These are phyloP conservation scores for Lepus europaeus DNA, from an alignment of 2,113 vertebrate genomes.

Conservation along the genomic window DNA sequence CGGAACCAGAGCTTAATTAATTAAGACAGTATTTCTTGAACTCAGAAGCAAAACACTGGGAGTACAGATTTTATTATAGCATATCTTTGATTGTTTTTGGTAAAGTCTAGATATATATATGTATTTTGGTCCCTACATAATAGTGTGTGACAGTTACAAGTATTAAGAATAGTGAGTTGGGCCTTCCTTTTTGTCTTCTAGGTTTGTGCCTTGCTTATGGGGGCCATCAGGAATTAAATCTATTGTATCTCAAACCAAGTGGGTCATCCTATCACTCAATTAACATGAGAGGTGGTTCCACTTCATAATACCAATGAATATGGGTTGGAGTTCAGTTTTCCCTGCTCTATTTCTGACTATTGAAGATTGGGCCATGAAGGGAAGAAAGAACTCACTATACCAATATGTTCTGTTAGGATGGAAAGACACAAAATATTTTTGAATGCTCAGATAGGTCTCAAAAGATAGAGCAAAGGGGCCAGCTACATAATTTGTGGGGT, in stretches of 20 bases:
- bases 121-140: neutral
- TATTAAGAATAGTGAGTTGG: neutral
- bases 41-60: neutral
- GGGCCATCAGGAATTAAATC: neutral
- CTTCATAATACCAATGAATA: neutral
- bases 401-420: neutral
- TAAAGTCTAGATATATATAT: neutral
- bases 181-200: conserved; percentile 13
- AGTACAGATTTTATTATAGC: conserved; percentile 45
- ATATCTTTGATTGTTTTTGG: neutral
- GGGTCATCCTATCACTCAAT: neutral
- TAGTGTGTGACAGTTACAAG: neutral
- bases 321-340: neutral
- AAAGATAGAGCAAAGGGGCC: neutral
- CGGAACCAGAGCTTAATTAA: conserved; percentile 4
- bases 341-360: neutral
- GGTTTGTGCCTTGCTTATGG: neutral
- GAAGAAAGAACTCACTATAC: neutral
- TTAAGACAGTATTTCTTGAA: neutral
- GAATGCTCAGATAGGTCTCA: neutral
- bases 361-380: neutral
- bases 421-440: neutral
- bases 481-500: neutral
- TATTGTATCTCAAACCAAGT: neutral
- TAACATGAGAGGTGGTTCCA: neutral